Evolutionary conservation across 2,888 invertebrate genomes (phyloP).

Genomic region (Acrocera orbiculus): DNA sequence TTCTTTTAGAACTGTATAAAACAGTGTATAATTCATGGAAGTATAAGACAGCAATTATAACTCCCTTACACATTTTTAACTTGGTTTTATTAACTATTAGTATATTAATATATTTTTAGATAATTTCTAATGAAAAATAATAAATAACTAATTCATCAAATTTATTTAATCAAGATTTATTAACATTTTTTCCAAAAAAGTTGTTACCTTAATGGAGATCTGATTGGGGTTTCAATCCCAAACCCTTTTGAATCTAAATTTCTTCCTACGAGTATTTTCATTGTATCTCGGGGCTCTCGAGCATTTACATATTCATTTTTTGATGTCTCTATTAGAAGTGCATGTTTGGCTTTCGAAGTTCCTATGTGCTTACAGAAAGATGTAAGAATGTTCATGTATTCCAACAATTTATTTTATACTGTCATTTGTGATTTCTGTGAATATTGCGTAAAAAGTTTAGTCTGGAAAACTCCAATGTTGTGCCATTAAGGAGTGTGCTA

Average conservation of each 20-base stretch:
- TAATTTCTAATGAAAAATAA: no score
- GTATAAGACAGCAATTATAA: no score
- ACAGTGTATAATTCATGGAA: no score
- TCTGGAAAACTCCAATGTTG: constrained; percentile 77
- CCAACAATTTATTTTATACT: constrained; percentile 83
- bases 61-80: no score
- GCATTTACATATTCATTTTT: constrained; percentile 59
- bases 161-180: no score
- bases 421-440: constrained; percentile 71
- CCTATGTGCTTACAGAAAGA: constrained; percentile 66
- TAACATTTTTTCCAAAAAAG: no score
- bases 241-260: constrained; percentile 80
- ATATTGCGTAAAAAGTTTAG: no score
- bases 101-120: no score
- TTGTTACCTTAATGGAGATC: constrained; percentile 72
- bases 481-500: constrained; percentile 60
- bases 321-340: constrained; percentile 57
- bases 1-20: no score
- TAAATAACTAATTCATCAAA: no score
- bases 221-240: constrained; percentile 84
- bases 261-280: constrained; percentile 82
- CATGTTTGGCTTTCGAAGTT: constrained; percentile 64
- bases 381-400: constrained; percentile 79
- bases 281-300: constrained; percentile 82
- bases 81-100: no score